phyloP scores from a whole-genome alignment of 2,113 vertebrate genomes.

The Aegotheles bennettii region DNA sequence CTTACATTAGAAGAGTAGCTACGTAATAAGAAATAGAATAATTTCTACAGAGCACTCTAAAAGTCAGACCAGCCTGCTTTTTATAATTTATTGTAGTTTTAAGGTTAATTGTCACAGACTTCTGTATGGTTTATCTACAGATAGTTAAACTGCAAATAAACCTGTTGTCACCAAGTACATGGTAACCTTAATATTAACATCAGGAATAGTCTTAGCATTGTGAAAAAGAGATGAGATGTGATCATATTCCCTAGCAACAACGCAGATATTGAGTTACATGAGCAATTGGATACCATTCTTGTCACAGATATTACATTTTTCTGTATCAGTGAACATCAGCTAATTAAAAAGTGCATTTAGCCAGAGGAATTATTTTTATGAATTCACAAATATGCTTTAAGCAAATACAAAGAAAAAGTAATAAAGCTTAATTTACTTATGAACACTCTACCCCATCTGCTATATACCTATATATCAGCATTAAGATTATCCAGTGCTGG shows the following conservation, averaged over 20 bases:
- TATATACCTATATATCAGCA: not conserved
- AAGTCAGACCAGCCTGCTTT: not conserved
- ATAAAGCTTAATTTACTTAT: constrained; percentile 49
- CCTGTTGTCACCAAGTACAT: not conserved
- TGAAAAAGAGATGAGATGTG: not conserved
- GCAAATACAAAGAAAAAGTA: constrained; percentile 46
- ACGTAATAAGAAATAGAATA: not conserved
- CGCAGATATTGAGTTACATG: not conserved
- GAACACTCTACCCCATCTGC: not conserved
- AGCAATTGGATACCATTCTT: not conserved
- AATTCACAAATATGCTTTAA: constrained; percentile 35
- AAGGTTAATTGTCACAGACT: not conserved
- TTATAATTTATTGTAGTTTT: not conserved
- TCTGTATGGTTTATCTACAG: not conserved
- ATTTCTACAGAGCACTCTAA: not conserved
- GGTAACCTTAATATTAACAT: not conserved
- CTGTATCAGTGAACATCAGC: constrained; percentile 22
- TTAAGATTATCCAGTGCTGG: not conserved
- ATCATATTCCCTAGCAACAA: not conserved
- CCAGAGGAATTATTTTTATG: constrained; percentile 44
- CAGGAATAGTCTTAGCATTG: not conserved
- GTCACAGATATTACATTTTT: constrained; percentile 28
- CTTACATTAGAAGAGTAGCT: not conserved
- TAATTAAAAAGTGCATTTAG: constrained; percentile 57
- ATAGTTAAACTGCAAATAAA: not conserved